Evolutionary conservation across 2,888 invertebrate genomes (phyloP).

Genomic region (Protodeltote pygarga): DNA sequence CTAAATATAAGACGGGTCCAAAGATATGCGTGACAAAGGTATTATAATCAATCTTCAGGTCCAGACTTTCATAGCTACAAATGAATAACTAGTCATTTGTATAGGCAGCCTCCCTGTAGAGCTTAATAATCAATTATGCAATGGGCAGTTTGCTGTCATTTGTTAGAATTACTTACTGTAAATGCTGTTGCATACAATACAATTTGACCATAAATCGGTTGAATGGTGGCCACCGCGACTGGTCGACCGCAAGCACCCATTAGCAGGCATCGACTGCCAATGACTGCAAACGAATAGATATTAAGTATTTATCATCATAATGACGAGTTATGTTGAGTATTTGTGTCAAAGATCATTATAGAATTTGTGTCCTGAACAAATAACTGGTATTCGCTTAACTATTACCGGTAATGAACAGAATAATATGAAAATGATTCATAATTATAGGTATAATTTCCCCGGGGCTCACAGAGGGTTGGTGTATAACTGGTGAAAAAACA

Average conservation of each 20-base stretch:
- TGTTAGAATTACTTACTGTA: conserved; percentile 54
- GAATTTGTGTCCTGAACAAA: conserved; percentile 34
- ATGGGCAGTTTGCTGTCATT: conserved; percentile 52
- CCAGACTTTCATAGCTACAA: conserved; percentile 23
- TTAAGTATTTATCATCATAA: conserved; percentile 66
- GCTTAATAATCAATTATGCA: conserved; percentile 48
- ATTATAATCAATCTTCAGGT: conserved; percentile 25
- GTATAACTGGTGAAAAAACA: no score
- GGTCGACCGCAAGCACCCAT: conserved; percentile 56
- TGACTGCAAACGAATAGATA: conserved; percentile 65
- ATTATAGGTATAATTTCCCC: conserved; percentile 11
- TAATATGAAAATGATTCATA: conserved; percentile 23
- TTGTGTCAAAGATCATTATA: conserved; percentile 57
- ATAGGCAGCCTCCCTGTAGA: conserved; percentile 21
- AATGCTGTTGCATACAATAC: conserved; percentile 45
- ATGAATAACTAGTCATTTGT: conserved; percentile 24
- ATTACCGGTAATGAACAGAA: conserved; percentile 13
- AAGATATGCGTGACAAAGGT: neutral
- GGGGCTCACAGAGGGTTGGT: no score
- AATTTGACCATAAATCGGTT: conserved; percentile 62
- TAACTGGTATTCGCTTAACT: conserved; percentile 7
- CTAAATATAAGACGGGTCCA: neutral
- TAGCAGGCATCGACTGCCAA: conserved; percentile 54
- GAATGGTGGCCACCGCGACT: conserved; percentile 56
- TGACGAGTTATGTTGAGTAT: conserved; percentile 67